Evolutionary conservation across 2,797 vertebrate genomes (phyloP).

Genomic region (Syndactyla subalaris): DNA sequence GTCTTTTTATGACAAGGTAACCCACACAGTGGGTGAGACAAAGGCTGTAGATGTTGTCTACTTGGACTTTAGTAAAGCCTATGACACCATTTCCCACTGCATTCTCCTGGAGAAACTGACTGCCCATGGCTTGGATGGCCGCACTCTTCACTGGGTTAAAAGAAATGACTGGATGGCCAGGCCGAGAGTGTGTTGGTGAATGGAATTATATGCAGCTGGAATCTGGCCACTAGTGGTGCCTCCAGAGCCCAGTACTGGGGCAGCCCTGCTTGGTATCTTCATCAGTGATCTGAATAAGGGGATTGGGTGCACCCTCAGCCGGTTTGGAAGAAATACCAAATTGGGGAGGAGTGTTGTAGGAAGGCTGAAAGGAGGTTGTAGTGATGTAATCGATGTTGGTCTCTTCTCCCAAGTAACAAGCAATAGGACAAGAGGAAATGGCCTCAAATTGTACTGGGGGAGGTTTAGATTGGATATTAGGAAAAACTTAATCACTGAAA

Average conservation of each 20-base stretch:
- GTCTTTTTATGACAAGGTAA: neutral
- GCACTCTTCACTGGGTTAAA: neutral
- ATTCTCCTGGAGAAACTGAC: neutral
- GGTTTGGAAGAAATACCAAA: neutral
- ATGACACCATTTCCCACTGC: neutral
- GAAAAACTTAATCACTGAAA: neutral
- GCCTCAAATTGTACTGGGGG: neutral
- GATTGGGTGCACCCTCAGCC: neutral
- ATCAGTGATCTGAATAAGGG: neutral
- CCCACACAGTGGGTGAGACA: neutral
- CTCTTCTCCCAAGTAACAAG: neutral
- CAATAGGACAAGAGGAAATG: neutral
- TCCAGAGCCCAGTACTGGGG: neutral
- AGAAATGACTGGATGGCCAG: neutral
- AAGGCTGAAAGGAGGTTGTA: neutral
- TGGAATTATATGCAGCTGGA: neutral
- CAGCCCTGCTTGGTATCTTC: neutral
- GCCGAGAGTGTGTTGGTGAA: neutral
- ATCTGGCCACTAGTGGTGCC: neutral
- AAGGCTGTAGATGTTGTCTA: neutral
- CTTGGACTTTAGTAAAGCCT: neutral
- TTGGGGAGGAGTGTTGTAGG: neutral
- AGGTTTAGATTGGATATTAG: neutral
- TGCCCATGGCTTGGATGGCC: neutral
- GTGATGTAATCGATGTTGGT: no score